phyloP scores from a whole-genome alignment of 1,140 invertebrate species.

The Pachyrhynchus sulphureomaculatus region DNA sequence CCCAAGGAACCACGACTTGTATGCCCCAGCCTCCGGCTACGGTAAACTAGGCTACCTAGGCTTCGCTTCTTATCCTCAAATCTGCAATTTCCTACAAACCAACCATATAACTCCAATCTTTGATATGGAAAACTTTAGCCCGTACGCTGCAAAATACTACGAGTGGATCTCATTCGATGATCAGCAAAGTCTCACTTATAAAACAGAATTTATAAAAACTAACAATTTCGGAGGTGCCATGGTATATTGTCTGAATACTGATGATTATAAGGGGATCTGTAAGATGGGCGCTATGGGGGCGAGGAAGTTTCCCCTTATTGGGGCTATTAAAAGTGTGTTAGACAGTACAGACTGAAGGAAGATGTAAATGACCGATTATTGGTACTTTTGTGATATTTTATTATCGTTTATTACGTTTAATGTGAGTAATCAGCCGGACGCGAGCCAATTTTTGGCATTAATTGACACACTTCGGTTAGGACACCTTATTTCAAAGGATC shows the following conservation, averaged over 20 bases:
- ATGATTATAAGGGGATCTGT: constrained; percentile 57
- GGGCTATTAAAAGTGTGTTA: constrained; percentile 20
- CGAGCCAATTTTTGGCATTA: no score
- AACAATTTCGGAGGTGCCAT: constrained; percentile 70
- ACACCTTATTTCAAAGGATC: no score
- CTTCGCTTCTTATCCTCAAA: constrained; percentile 68
- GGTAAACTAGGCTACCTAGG: constrained; percentile 67
- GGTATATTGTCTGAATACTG: constrained; percentile 74
- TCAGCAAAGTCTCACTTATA: constrained; percentile 68
- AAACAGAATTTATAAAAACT: constrained; percentile 66
- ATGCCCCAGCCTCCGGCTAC: constrained; percentile 69
- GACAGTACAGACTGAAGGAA: background rate
- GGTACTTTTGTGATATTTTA: no score
- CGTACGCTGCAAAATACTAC: constrained; percentile 70
- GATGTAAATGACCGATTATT: no score
- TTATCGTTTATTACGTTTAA: no score
- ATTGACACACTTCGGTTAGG: no score
- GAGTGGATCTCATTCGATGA: constrained; percentile 93
- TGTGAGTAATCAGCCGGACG: no score
- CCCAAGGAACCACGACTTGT: constrained; percentile 62
- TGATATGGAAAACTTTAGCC: constrained; percentile 70
- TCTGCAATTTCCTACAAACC: constrained; percentile 65
- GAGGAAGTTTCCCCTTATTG: constrained; percentile 40
- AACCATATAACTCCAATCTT: constrained; percentile 58
- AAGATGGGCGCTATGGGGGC: constrained; percentile 10